Conservation (phyloP, 2,888 invertebrate species). For the Willowsia nigromaculata region DNA sequence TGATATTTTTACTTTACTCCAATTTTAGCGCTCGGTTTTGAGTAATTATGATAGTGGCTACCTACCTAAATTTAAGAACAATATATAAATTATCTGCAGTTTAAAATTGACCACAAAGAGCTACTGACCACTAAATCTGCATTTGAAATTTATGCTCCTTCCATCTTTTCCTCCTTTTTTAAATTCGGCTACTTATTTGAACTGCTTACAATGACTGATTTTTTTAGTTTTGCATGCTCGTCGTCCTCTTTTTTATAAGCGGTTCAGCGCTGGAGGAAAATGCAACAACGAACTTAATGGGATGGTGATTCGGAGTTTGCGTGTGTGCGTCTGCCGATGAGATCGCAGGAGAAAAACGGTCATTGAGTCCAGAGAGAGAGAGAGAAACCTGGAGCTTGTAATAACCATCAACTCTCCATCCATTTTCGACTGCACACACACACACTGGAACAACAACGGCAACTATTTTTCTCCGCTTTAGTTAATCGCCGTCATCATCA, state of each 20-base stretch:
- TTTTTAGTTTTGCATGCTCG: background rate
- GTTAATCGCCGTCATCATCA: background rate
- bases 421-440: background rate
- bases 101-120: too few relatives aligned
- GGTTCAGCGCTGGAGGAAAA: background rate
- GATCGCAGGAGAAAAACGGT: background rate
- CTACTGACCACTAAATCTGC: too few relatives aligned
- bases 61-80: too few relatives aligned
- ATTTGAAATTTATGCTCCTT: too few relatives aligned
- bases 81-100: too few relatives aligned
- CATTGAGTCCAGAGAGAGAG: background rate
- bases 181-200: too few relatives aligned
- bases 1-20: too few relatives aligned
- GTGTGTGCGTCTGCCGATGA: background rate
- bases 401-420: background rate
- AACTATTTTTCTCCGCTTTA: background rate
- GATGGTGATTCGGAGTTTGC: slow-evolving; percentile 9
- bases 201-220: too few relatives aligned
- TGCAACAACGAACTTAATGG: background rate
- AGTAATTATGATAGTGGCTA: too few relatives aligned
- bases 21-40: too few relatives aligned
- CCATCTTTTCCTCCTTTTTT: too few relatives aligned
- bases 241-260: background rate
- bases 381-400: too few relatives aligned
- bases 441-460: background rate